These are phyloP conservation scores for Zaprionus vittiger DNA, from an alignment of 1,140 invertebrate genomes.

Conservation along the genomic window DNA sequence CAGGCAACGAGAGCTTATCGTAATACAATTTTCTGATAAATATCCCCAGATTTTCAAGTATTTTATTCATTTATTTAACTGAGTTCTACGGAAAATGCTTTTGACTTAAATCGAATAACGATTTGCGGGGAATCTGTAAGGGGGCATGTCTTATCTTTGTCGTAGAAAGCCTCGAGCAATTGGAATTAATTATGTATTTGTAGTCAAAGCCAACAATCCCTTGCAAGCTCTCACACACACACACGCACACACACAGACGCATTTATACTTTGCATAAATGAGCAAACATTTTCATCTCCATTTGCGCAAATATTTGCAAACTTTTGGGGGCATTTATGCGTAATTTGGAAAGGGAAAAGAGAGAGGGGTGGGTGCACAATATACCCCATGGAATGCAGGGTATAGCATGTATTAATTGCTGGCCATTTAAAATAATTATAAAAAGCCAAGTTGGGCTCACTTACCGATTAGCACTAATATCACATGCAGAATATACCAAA, in stretches of 20 bases:
- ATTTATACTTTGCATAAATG: constrained; percentile 29
- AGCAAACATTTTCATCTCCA: constrained; percentile 41
- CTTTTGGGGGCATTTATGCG: constrained; percentile 23
- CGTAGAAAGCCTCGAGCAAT: constrained; percentile 7
- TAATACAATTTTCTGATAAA: background rate
- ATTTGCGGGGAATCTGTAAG: background rate
- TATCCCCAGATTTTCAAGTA: background rate
- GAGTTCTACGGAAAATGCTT: background rate
- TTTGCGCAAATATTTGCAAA: constrained; percentile 37
- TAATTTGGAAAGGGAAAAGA: background rate
- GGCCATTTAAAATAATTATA: constrained; percentile 59
- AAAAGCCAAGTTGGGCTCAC: constrained; percentile 20
- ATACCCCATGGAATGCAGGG: background rate
- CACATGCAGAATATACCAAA: constrained; percentile 81
- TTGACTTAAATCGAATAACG: background rate
- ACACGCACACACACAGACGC: constrained; percentile 2
- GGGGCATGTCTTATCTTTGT: constrained; percentile 2
- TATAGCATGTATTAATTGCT: constrained; percentile 55
- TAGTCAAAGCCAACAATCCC: background rate
- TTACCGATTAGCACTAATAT: constrained; percentile 84
- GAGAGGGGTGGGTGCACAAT: too few relatives aligned
- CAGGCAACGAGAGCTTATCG: too few relatives aligned
- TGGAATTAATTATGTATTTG: constrained; percentile 34
- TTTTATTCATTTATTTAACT: background rate
- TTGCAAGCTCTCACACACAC: background rate